Percentiles rank a stretch among this genome's conserved stretches.
These are phyloP conservation scores for Synanceia verrucosa DNA, from an alignment of 2,797 vertebrate species.

Conservation along the genomic window DNA sequence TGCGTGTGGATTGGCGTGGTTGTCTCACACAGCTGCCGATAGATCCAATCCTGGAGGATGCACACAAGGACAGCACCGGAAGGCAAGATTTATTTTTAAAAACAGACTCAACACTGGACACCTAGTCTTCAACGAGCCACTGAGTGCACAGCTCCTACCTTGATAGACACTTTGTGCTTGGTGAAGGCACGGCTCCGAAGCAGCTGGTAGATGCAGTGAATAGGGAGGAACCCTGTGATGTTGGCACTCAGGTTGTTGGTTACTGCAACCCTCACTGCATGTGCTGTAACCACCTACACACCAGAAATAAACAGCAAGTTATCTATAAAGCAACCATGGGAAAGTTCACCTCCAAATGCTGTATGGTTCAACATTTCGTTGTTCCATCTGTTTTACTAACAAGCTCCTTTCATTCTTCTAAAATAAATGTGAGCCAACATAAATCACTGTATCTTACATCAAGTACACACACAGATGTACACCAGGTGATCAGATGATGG, in stretches of 20 bases:
- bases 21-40: conserved; percentile 95
- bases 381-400: background rate
- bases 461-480: background rate
- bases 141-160: conserved; percentile 80
- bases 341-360: background rate
- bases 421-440: background rate
- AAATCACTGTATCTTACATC: background rate
- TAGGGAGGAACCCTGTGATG: conserved; percentile 97
- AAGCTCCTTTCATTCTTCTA: background rate
- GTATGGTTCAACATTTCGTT: background rate
- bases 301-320: background rate
- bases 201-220: conserved; percentile 99
- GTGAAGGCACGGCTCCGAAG: conserved; percentile 96
- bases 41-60: conserved; percentile 93
- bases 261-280: conserved; percentile 96
- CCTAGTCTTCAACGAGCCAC: background rate
- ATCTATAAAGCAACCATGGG: background rate
- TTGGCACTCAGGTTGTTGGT: conserved; percentile 96
- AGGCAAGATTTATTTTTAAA: background rate
- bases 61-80: background rate
- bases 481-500: background rate
- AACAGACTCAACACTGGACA: background rate
- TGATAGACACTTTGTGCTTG: conserved; percentile 99
- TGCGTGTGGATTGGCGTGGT: conserved; percentile 96
- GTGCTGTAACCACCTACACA: conserved; percentile 95